These are phyloP conservation scores for Hydriomena furcata DNA, from an alignment of 2,888 invertebrate genomes.

Conservation along the genomic window DNA sequence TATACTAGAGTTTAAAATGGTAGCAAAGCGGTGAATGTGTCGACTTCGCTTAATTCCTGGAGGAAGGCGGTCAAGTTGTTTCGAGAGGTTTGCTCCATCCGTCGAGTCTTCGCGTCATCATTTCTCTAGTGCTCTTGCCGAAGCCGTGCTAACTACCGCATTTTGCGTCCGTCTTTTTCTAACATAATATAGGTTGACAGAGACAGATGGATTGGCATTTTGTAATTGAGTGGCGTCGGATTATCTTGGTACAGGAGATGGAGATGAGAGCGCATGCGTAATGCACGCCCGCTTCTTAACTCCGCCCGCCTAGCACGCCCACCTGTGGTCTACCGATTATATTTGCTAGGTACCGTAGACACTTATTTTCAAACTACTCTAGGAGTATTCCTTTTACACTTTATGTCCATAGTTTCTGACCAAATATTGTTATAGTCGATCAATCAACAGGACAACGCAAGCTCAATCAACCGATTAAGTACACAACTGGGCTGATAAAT, in stretches of 20 bases:
- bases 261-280: conserved; percentile 69
- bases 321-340: conserved; percentile 68
- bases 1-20: conserved; percentile 31
- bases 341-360: conserved; percentile 42
- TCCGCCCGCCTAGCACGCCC: conserved; percentile 75
- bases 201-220: conserved; percentile 57
- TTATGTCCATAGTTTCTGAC: conserved; percentile 2
- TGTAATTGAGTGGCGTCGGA: conserved; percentile 50
- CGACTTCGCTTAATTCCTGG: conserved; percentile 63
- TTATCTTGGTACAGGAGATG: conserved; percentile 50
- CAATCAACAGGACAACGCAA: conserved; percentile 2
- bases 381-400: conserved; percentile 4
- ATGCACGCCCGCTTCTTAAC: conserved; percentile 65
- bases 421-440: not conserved
- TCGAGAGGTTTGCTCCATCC: conserved; percentile 58
- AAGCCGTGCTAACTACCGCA: conserved; percentile 53
- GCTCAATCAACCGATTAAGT: not conserved
- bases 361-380: conserved; percentile 27
- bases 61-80: conserved; percentile 74
- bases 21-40: conserved; percentile 47
- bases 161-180: conserved; percentile 62
- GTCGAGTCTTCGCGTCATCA: conserved; percentile 61
- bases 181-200: conserved; percentile 58
- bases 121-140: conserved; percentile 61
- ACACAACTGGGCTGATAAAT: too few species aligned